phyloP scores from a whole-genome alignment of 1,140 invertebrate species.

The Orius laevigatus region DNA sequence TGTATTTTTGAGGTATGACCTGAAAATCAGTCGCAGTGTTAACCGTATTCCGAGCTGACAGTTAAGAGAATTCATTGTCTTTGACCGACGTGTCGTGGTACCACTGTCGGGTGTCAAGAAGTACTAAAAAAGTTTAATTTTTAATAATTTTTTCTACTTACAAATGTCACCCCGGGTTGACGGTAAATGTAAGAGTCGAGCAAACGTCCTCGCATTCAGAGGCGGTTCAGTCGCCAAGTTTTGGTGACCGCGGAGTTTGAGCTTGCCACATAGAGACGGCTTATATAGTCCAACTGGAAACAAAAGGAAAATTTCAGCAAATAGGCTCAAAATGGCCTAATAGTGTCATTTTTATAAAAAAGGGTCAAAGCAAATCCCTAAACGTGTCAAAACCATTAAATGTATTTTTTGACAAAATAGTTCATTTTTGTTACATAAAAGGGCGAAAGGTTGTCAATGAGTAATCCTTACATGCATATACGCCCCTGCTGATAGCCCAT shows the following conservation, averaged over 20 bases:
- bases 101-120: constrained; percentile 83
- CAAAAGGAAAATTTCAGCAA: constrained; percentile 5
- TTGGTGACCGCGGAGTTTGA: constrained; percentile 77
- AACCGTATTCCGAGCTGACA: constrained; percentile 84
- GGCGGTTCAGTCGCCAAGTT: constrained; percentile 72
- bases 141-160: constrained; percentile 28
- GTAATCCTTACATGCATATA: constrained; percentile 68
- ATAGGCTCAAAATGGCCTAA: no score
- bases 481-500: constrained; percentile 83
- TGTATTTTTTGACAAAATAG: constrained; percentile 8
- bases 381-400: no score
- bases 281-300: constrained; percentile 78
- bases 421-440: constrained; percentile 3
- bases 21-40: constrained; percentile 20
- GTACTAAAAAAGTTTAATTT: constrained; percentile 36
- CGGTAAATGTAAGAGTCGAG: constrained; percentile 50
- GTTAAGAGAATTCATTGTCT: constrained; percentile 74
- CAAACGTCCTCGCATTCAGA: constrained; percentile 73
- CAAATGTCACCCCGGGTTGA: constrained; percentile 75
- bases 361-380: no score
- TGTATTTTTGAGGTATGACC: no score
- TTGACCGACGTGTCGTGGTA: constrained; percentile 76
- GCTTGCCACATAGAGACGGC: constrained; percentile 78
- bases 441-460: constrained; percentile 5
- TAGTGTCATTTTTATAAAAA: constrained; percentile 8